phyloP scores from a whole-genome alignment of 2,113 vertebrate genomes.

The Gnathonemus echidnorhynchus region DNA sequence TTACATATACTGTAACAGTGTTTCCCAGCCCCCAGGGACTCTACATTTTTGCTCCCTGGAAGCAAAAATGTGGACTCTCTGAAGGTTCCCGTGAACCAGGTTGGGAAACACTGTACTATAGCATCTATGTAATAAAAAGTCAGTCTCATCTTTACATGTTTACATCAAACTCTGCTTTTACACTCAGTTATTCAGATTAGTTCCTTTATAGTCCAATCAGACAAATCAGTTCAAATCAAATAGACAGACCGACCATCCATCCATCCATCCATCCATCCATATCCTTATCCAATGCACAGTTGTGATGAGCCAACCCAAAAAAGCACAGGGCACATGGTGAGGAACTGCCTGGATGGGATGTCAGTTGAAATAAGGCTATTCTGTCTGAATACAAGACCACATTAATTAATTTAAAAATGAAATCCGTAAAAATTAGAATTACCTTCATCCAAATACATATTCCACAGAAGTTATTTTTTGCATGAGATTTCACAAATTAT shows the following conservation, averaged over 20 bases:
- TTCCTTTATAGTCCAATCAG: background rate
- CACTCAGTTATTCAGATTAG: background rate
- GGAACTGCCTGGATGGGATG: background rate
- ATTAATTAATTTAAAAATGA: background rate
- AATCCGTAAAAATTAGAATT: background rate
- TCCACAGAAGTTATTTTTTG: background rate
- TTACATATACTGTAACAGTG: background rate
- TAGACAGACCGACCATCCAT: background rate
- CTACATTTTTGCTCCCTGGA: background rate
- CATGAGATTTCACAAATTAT: background rate
- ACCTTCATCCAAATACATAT: background rate
- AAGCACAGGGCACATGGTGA: background rate
- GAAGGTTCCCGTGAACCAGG: background rate
- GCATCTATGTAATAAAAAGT: background rate
- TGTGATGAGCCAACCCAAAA: background rate
- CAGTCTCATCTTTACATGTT: background rate
- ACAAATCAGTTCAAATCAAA: background rate
- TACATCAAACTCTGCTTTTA: background rate
- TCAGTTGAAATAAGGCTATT: background rate
- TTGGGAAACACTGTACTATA: background rate
- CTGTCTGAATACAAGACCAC: background rate
- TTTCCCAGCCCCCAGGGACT: background rate
- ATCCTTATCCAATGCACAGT: background rate
- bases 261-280: background rate
- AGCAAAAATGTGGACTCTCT: background rate